These are phyloP conservation scores for Corbicula japonica DNA, from an alignment of 2,888 invertebrate species.

Conservation along the genomic window DNA sequence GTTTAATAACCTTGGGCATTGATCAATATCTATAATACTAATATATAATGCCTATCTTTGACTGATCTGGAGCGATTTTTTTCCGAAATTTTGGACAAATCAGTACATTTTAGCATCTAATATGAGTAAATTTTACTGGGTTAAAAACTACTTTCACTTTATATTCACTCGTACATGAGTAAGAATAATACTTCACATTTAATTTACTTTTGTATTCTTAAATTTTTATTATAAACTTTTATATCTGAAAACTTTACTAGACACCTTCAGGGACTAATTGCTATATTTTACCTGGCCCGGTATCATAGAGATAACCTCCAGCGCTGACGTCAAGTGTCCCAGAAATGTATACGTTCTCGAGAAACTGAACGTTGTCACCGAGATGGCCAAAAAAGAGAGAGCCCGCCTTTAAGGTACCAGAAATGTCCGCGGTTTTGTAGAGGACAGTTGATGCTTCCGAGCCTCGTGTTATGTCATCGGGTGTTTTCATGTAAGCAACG, in stretches of 20 bases:
- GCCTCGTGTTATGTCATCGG: conserved; percentile 49
- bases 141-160: too few relatives aligned
- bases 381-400: conserved; percentile 56
- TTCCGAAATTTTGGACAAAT: too few relatives aligned
- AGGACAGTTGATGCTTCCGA: conserved; percentile 51
- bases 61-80: too few relatives aligned
- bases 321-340: conserved; percentile 67
- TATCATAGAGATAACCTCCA: conserved; percentile 68
- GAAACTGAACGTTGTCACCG: conserved; percentile 32
- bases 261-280: not conserved
- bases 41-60: too few relatives aligned
- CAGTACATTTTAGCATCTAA: too few relatives aligned
- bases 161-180: not conserved
- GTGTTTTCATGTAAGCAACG: conserved; percentile 59
- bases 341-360: conserved; percentile 44
- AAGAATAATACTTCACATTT: not conserved
- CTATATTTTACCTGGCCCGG: conserved; percentile 71
- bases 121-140: too few relatives aligned
- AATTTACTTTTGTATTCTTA: not conserved
- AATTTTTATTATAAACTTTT: not conserved
- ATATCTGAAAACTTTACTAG: too few relatives aligned
- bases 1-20: too few relatives aligned
- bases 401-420: conserved; percentile 70
- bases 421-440: conserved; percentile 54
- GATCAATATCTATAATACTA: too few relatives aligned